Evolutionary conservation across 2,888 invertebrate species (phyloP).

Genomic region (Heliconius erato): DNA sequence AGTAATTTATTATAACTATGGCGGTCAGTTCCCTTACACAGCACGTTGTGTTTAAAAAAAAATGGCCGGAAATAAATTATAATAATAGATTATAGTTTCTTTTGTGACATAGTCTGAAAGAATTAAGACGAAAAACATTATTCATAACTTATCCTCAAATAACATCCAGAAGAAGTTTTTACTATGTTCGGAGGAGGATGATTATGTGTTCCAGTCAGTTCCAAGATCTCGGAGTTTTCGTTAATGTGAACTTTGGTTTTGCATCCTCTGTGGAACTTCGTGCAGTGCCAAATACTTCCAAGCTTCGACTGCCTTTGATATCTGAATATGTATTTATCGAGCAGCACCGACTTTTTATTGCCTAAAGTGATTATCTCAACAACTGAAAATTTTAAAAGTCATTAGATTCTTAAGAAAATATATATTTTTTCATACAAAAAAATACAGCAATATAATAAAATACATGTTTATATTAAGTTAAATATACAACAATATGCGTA

Average conservation of each 20-base stretch:
- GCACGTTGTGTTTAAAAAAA: no score
- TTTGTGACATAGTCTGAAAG: no score
- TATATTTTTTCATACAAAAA: not conserved
- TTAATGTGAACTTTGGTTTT: constrained; percentile 51
- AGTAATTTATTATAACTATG: no score
- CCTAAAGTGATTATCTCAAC: constrained; percentile 44
- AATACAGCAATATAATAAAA: no score
- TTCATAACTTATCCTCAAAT: constrained; percentile 39
- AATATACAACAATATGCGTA: not conserved
- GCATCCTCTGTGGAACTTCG: constrained; percentile 59
- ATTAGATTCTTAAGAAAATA: constrained; percentile 7
- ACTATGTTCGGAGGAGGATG: constrained; percentile 51
- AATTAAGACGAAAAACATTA: not conserved
- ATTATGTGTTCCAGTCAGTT: constrained; percentile 48
- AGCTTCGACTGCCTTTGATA: constrained; percentile 48
- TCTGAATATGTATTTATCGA: constrained; percentile 57
- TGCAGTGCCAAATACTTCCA: constrained; percentile 57
- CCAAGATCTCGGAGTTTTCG: constrained; percentile 37
- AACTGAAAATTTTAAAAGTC: constrained; percentile 39
- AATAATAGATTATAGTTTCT: no score
- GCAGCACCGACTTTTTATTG: constrained; percentile 39
- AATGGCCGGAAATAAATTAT: no score
- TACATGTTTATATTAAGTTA: no score
- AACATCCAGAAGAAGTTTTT: constrained; percentile 49
- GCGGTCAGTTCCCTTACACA: no score